These are phyloP conservation scores for Rhynchophorus ferrugineus DNA, from an alignment of 1,140 invertebrate genomes.

Conservation along the genomic window DNA sequence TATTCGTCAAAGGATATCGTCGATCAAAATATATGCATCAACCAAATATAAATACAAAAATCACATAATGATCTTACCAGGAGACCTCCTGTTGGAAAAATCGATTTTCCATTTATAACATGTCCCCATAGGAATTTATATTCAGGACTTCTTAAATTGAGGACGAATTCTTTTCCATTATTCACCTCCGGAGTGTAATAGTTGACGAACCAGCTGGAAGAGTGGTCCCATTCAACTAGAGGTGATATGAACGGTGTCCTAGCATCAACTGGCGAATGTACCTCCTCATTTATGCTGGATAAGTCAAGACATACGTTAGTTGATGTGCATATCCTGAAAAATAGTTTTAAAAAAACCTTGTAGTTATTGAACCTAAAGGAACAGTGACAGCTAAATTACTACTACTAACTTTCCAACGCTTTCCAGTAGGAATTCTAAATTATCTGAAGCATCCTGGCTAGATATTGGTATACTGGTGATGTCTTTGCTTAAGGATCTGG, in stretches of 20 bases:
- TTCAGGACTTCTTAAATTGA: neutral
- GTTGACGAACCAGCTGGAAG: constrained; percentile 27
- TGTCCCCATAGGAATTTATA: neutral
- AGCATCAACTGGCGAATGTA: constrained; percentile 75
- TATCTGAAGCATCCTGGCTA: constrained; percentile 44
- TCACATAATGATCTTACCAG: neutral
- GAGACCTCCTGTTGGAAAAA: neutral
- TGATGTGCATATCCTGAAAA: constrained; percentile 59
- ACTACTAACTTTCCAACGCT: constrained; percentile 26
- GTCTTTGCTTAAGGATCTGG: constrained; percentile 58
- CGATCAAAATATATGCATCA: too few species aligned
- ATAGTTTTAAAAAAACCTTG: constrained; percentile 8
- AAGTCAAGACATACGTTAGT: constrained; percentile 39
- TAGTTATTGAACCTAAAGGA: constrained; percentile 44
- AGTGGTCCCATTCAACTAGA: constrained; percentile 83
- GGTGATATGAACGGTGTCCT: constrained; percentile 82
- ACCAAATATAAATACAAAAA: neutral
- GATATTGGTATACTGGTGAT: constrained; percentile 68
- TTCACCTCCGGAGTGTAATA: neutral
- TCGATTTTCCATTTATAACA: neutral
- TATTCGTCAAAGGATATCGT: too few species aligned
- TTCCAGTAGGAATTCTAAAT: neutral
- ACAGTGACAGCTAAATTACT: neutral
- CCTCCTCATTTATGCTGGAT: constrained; percentile 55
- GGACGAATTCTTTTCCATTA: neutral